Conservation (phyloP, 2,888 invertebrate genomes). For the Lasioglossum leucozonium region DNA sequence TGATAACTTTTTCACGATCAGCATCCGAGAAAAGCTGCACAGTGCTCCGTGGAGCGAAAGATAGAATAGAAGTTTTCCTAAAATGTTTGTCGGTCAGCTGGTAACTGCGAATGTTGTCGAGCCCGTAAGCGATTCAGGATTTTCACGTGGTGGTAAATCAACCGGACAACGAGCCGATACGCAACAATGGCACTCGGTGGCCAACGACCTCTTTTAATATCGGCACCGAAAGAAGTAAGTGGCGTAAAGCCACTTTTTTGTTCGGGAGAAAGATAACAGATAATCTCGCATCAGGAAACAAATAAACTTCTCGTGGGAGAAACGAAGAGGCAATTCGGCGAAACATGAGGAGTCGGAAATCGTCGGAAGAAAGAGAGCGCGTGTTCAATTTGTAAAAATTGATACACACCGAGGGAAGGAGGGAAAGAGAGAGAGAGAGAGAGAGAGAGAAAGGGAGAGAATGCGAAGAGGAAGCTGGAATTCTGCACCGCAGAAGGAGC, state of each 20-base stretch:
- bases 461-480: constrained; percentile 22
- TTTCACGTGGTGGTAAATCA: neutral
- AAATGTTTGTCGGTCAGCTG: neutral
- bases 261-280: neutral
- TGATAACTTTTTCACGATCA: neutral
- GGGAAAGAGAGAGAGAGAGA: neutral
- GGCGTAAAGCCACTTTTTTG: constrained; percentile 3
- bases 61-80: neutral
- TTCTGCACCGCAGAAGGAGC: constrained; percentile 41
- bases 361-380: neutral
- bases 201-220: constrained; percentile 14
- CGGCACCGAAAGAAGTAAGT: neutral
- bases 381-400: neutral
- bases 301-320: constrained; percentile 9
- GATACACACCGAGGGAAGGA: neutral
- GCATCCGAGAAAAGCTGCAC: too few species aligned
- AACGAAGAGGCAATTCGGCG: constrained; percentile 10
- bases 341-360: neutral
- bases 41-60: neutral
- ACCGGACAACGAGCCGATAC: neutral
- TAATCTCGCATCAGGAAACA: constrained; percentile 11
- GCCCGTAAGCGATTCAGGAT: neutral
- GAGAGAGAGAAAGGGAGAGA: neutral
- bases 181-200: constrained; percentile 2
- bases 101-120: neutral